A percentile compares a stretch with the other conserved stretches of the same genome.
Evolutionary conservation across 2,113 vertebrate genomes (phyloP).

Genomic region (Anhinga rufa): DNA sequence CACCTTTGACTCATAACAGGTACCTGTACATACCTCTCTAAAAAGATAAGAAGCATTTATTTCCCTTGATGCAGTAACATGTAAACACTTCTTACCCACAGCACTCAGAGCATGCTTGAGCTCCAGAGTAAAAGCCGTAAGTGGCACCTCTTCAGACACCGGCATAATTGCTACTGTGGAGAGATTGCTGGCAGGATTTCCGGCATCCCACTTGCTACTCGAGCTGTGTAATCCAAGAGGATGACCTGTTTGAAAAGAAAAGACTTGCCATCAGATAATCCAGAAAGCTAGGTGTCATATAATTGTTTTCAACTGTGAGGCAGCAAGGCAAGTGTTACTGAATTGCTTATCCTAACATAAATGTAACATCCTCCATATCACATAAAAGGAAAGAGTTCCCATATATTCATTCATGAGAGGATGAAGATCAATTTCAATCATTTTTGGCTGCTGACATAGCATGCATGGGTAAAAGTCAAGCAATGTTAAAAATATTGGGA

Average conservation of each 20-base stretch:
- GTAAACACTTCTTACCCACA: conserved; percentile 74
- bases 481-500: neutral
- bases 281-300: neutral
- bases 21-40: accelerated
- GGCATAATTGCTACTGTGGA: conserved; percentile 90
- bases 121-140: conserved; percentile 89
- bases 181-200: conserved; percentile 86
- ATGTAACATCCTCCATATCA: neutral
- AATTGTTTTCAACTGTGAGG: neutral
- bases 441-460: neutral
- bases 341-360: neutral
- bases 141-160: conserved; percentile 89
- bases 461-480: neutral
- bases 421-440: neutral
- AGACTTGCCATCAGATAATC: neutral
- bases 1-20: neutral
- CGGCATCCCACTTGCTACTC: conserved; percentile 85
- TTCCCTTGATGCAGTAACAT: accelerated
- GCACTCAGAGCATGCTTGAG: conserved; percentile 87
- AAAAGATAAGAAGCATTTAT: neutral
- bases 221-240: conserved; percentile 74
- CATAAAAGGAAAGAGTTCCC: neutral
- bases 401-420: neutral
- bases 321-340: neutral
- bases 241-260: conserved; percentile 69